These are phyloP conservation scores for Mesitornis unicolor DNA, from an alignment of 2,113 vertebrate genomes.

Conservation along the genomic window DNA sequence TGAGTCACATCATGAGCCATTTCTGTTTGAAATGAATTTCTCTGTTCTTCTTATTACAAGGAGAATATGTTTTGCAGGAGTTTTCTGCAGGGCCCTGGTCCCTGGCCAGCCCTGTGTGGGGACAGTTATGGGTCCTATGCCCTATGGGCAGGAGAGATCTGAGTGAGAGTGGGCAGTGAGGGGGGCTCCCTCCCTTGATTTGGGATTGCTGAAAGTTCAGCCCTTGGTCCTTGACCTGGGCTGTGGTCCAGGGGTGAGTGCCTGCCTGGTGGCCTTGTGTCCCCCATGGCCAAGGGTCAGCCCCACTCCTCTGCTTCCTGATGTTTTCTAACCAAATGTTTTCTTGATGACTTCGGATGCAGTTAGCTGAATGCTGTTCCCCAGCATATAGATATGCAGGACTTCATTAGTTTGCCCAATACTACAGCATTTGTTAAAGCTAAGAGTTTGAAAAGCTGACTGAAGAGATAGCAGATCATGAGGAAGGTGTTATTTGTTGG, in stretches of 20 bases:
- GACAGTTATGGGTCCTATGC: background rate
- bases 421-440: background rate
- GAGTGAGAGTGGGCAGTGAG: rapidly evolving
- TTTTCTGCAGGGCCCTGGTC: background rate
- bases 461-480: background rate
- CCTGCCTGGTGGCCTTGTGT: rapidly evolving
- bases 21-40: background rate
- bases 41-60: background rate
- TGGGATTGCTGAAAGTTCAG: background rate
- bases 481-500: background rate
- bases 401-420: background rate
- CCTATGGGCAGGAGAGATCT: background rate
- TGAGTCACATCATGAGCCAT: background rate
- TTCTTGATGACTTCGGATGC: background rate
- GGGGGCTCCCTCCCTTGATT: rapidly evolving
- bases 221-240: no score
- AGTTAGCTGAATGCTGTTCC: background rate
- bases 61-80: background rate
- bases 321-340: background rate
- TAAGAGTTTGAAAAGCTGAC: background rate
- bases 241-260: background rate
- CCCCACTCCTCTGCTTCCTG: rapidly evolving
- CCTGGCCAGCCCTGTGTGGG: background rate
- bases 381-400: background rate
- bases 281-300: background rate